Evolutionary conservation across 2,797 vertebrate species (phyloP).

Genomic region (Rhadinocentrus ornatus): DNA sequence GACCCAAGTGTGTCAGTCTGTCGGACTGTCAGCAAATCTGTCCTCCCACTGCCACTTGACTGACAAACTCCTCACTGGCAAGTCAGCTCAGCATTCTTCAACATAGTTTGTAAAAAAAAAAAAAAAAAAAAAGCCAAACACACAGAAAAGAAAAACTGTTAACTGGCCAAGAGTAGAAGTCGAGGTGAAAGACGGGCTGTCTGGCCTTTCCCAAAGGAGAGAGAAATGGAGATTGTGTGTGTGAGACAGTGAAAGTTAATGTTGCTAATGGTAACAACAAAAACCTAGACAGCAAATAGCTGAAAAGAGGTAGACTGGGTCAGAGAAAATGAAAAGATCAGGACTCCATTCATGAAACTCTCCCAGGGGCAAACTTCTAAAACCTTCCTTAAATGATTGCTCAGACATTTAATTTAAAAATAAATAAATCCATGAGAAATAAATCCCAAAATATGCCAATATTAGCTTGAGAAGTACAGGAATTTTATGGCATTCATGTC

Average conservation of each 20-base stretch:
- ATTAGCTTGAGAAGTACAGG: neutral
- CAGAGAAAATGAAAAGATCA: slow-evolving; percentile 49
- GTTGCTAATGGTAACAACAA: slow-evolving; percentile 51
- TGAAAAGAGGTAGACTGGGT: slow-evolving; percentile 47
- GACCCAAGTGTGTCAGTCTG: slow-evolving; percentile 70
- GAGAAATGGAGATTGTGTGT: slow-evolving; percentile 35
- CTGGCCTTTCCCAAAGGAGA: slow-evolving; percentile 44
- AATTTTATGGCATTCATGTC: neutral
- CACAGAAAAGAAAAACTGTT: slow-evolving; percentile 32
- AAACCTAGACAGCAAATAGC: slow-evolving; percentile 49
- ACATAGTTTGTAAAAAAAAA: slow-evolving; percentile 29
- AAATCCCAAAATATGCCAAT: neutral
- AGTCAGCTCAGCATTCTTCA: slow-evolving; percentile 59
- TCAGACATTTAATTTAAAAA: neutral
- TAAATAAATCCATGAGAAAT: neutral
- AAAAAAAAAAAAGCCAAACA: neutral
- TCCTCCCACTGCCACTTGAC: slow-evolving; percentile 73
- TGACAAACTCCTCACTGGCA: slow-evolving; percentile 61
- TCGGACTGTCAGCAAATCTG: slow-evolving; percentile 72
- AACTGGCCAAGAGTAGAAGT: slow-evolving; percentile 72
- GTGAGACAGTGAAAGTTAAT: slow-evolving; percentile 41
- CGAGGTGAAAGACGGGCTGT: slow-evolving; percentile 69
- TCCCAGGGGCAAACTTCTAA: neutral
- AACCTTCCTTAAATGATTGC: neutral
- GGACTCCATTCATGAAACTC: slow-evolving; percentile 42